These are phyloP conservation scores for Gorsachius magnificus DNA, from an alignment of 2,797 vertebrate genomes.

Conservation along the genomic window DNA sequence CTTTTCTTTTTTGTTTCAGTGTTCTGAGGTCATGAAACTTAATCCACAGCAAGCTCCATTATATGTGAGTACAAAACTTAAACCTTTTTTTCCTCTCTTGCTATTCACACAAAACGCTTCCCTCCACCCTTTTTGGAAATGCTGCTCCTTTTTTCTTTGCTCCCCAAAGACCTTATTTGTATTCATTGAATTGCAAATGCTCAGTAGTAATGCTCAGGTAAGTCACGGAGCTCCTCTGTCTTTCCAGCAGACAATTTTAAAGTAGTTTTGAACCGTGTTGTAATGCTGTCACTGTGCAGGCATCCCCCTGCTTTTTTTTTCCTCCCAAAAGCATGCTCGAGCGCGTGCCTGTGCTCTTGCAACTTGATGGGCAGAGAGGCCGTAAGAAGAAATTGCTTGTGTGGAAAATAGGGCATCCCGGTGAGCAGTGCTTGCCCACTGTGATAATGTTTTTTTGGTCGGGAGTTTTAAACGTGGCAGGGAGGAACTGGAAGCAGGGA, in stretches of 20 bases:
- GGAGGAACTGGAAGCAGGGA: background rate
- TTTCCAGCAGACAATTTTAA: background rate
- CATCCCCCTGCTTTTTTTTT: background rate
- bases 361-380: background rate
- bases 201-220: background rate
- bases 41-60: conserved; percentile 96
- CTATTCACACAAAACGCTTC: background rate
- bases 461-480: background rate
- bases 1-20: conserved; percentile 77
- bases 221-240: background rate
- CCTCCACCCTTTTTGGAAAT: background rate
- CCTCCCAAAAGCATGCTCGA: background rate
- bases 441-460: background rate
- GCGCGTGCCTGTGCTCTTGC: accelerated
- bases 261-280: background rate
- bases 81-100: background rate
- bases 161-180: background rate
- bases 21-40: conserved; percentile 98
- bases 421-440: background rate
- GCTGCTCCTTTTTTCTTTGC: background rate
- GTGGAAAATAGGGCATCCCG: background rate
- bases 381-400: background rate
- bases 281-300: background rate
- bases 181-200: background rate
- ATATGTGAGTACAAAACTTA: conserved; percentile 88